These are phyloP conservation scores for Alosa sapidissima DNA, from an alignment of 2,797 vertebrate species.

Conservation along the genomic window DNA sequence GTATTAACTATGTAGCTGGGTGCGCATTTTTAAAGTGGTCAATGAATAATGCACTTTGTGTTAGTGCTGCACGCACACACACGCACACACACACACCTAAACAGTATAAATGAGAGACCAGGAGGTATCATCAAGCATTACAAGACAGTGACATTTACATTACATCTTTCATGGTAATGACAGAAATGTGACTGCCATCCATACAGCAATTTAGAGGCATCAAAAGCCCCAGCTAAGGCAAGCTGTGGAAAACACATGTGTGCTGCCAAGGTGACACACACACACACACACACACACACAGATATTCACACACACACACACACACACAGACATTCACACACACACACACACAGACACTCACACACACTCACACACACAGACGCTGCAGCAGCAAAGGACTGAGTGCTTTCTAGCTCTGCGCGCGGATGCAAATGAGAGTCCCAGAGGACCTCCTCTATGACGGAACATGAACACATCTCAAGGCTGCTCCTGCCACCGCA, in stretches of 20 bases:
- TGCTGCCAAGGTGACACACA: slow-evolving; percentile 1
- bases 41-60: slow-evolving; percentile 1
- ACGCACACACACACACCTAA: not conserved
- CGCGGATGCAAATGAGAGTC: slow-evolving; percentile 2
- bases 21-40: not conserved
- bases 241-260: not conserved
- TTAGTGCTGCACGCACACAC: not conserved
- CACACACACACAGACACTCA: no score
- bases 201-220: not conserved
- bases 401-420: slow-evolving; percentile 3
- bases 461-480: not conserved
- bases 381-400: not conserved
- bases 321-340: no score
- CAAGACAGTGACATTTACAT: not conserved
- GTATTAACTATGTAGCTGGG: slow-evolving; percentile 5
- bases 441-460: not conserved
- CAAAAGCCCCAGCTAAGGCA: not conserved
- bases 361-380: no score
- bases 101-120: not conserved
- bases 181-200: not conserved
- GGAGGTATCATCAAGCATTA: not conserved
- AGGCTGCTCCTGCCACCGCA: not conserved
- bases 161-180: not conserved
- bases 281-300: no score
- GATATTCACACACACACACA: no score